Base-by-base conservation (phyloP, 1,140 invertebrate genomes). In the Ostrea denselamellosa region DNA sequence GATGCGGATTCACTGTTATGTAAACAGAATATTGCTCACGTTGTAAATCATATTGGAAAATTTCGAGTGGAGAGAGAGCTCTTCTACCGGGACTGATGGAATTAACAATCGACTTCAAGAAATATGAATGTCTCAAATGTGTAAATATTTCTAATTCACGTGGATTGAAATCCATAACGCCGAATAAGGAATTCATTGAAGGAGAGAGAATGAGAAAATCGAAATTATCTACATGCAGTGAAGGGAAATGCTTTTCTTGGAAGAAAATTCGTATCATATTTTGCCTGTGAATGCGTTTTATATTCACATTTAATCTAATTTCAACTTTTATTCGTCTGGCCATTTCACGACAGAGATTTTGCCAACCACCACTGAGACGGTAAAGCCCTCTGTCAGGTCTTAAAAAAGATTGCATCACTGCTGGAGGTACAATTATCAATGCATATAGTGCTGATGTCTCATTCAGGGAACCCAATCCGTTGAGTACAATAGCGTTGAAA, bases 381-480 rank as follows among this genome's bases (percentile, higher is more conserved):
- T n/a, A 62, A 0, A 87, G 28, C 0, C 53, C 81, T 10, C 58
- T 44, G n/a, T 44, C 25, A 25, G 86, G 77, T 44, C 9, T 62
- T 3, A 62, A 17, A 62, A 83, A 14, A 2, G 52, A 44, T 4
- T 2, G 10, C 5, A 83, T 14, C 19, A 83, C 44, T n/a, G n/a
- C 51, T 8, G 86, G 86, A 12, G 86, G 58, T 22, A 83, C 14
- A 52, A 53, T 53, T 34, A 62, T 34, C 44, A 87, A 52, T 22
- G 77, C 86, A 34, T 87, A 87, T 52, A 87, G 17, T 1, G 86
- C 71, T 0, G 86, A 58, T 9, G 82, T 83, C 44, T 87, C 81
- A n/a, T 87, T 81, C 17, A 87, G 10, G 2, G 44, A 81, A n/a
- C 86, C 86, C 65, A 83, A 87, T 0, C 54, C 86, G n/a, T 87